phyloP scores from a whole-genome alignment of 1,140 invertebrate species.

The Heliothis subflexa region DNA sequence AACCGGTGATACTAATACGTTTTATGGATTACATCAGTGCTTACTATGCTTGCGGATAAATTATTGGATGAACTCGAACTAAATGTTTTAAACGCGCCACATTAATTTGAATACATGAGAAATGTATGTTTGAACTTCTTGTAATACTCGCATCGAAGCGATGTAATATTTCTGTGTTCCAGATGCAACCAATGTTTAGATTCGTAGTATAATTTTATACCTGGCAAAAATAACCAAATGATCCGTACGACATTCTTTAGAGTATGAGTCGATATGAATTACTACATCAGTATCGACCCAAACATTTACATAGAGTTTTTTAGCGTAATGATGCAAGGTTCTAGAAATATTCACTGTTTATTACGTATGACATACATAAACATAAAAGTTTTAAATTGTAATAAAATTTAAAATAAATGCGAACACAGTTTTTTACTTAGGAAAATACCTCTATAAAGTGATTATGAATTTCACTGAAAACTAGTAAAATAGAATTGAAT shows the following conservation, averaged over 20 bases:
- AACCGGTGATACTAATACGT: too few species aligned
- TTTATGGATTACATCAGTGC: too few species aligned
- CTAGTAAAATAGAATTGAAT: too few species aligned
- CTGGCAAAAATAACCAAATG: slow-evolving; percentile 39
- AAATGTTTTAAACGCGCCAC: neutral
- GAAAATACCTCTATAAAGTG: neutral
- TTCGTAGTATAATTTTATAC: slow-evolving; percentile 43
- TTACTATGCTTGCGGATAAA: neutral
- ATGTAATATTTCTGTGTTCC: slow-evolving; percentile 36
- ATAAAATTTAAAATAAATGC: neutral
- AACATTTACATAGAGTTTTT: neutral
- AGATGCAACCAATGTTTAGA: slow-evolving; percentile 37
- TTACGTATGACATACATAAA: neutral
- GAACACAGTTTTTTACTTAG: slow-evolving; percentile 4
- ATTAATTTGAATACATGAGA: neutral
- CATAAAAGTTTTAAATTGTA: slow-evolving; percentile 6
- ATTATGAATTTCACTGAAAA: neutral
- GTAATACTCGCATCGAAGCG: slow-evolving; percentile 1
- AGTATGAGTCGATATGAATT: slow-evolving; percentile 26
- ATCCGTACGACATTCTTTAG: slow-evolving; percentile 19
- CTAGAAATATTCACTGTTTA: neutral
- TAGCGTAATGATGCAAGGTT: neutral
- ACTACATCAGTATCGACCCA: neutral
- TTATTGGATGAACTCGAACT: neutral
- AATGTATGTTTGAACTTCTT: neutral